Evolutionary conservation across 2,888 invertebrate species (phyloP).

Genomic region (Isoperla grammatica): DNA sequence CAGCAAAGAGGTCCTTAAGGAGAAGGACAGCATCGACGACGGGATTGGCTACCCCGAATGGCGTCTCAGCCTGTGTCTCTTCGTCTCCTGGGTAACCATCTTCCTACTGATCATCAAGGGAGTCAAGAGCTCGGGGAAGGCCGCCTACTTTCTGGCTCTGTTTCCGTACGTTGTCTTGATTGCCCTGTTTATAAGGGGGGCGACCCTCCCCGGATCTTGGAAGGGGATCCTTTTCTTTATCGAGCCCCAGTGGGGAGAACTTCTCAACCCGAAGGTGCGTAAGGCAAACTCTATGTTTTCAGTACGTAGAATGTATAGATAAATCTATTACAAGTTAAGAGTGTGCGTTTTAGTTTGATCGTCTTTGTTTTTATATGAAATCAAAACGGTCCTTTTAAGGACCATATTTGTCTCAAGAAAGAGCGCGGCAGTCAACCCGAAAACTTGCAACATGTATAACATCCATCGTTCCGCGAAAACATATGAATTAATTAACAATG

Average conservation of each 20-base stretch:
- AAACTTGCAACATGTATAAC: no score
- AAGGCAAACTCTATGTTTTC: no score
- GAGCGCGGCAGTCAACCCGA: no score
- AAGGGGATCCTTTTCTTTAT: constrained; percentile 68
- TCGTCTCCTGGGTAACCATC: constrained; percentile 62
- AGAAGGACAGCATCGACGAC: constrained; percentile 46
- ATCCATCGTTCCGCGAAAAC: no score
- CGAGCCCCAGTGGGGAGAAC: constrained; percentile 67
- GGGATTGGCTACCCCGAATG: constrained; percentile 53
- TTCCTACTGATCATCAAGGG: constrained; percentile 65
- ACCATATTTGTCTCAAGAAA: no score
- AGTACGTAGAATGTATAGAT: no score
- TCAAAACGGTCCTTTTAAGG: no score
- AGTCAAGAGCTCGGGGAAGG: constrained; percentile 73
- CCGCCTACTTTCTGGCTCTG: constrained; percentile 82
- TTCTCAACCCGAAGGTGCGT: constrained; percentile 60
- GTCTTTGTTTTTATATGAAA: no score
- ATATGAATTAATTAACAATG: no score
- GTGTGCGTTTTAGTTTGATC: no score
- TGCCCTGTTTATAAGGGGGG: constrained; percentile 57
- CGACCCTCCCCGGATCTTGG: constrained; percentile 58
- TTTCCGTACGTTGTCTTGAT: constrained; percentile 78
- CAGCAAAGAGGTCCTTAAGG: constrained; percentile 51
- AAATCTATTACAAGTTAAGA: no score
- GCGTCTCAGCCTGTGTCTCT: constrained; percentile 60